These are phyloP conservation scores for Lethrus apterus DNA, from an alignment of 1,140 invertebrate genomes.

Conservation along the genomic window DNA sequence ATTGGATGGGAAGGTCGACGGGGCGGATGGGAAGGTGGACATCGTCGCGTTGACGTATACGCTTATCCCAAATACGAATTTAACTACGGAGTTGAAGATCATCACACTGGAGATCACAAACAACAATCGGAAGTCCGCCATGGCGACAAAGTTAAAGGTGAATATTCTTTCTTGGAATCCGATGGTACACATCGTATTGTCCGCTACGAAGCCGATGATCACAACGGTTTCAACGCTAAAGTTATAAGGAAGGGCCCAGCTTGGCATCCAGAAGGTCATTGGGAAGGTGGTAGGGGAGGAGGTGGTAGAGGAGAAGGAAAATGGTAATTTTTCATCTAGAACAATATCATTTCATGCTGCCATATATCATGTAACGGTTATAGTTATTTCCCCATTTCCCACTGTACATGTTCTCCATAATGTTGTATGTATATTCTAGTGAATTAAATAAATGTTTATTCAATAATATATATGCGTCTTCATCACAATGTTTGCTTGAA, in stretches of 20 bases:
- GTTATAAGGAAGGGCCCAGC: conserved; percentile 17
- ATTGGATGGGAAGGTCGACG: too few species aligned
- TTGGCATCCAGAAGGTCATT: conserved; percentile 3
- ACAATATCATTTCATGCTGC: too few species aligned
- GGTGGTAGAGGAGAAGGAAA: conserved; percentile 3
- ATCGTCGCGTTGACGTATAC: too few species aligned
- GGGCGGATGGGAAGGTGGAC: too few species aligned
- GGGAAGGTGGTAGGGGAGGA: background rate
- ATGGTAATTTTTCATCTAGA: too few species aligned
- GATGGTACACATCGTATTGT: conserved; percentile 21
- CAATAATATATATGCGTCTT: too few species aligned
- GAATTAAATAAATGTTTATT: too few species aligned
- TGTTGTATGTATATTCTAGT: too few species aligned
- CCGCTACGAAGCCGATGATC: conserved; percentile 27
- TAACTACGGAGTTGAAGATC: conserved; percentile 37
- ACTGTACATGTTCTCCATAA: too few species aligned
- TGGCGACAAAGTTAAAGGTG: conserved; percentile 44
- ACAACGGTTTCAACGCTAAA: conserved; percentile 25
- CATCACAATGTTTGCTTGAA: too few species aligned
- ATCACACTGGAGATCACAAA: conserved; percentile 44
- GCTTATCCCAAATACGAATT: conserved; percentile 42
- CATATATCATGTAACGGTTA: too few species aligned
- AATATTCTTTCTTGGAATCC: conserved; percentile 25
- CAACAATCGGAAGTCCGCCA: conserved; percentile 44
- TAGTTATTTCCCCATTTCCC: too few species aligned